A percentile compares a stretch with the other conserved stretches of the same genome.
These are phyloP conservation scores for Sarcophaga peregrina DNA, from an alignment of 1,140 invertebrate species.

Conservation along the genomic window DNA sequence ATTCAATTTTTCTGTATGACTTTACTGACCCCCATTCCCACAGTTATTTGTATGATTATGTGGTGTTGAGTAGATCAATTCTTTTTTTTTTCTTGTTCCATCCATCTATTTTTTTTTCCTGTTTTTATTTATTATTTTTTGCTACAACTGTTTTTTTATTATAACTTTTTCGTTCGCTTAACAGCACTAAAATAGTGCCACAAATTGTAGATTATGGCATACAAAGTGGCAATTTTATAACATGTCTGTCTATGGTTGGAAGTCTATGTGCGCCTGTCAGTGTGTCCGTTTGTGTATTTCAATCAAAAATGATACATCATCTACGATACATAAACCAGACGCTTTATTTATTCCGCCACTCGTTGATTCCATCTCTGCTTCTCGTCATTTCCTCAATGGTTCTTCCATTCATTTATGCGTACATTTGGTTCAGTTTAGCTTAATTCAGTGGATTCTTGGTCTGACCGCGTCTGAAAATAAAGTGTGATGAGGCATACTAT, in stretches of 20 bases:
- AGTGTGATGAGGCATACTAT: not conserved
- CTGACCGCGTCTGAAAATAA: not conserved
- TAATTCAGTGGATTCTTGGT: not conserved
- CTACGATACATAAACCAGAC: slow-evolving; percentile 16
- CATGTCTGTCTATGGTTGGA: too few relatives aligned
- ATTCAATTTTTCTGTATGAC: slow-evolving; percentile 21
- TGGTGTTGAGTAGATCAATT: not conserved
- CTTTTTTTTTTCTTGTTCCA: slow-evolving; percentile 23
- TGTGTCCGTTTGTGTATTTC: not conserved
- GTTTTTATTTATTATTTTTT: not conserved
- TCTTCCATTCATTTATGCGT: slow-evolving; percentile 19
- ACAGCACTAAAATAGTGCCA: not conserved
- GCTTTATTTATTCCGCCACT: slow-evolving; percentile 3
- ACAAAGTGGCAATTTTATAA: slow-evolving; percentile 22
- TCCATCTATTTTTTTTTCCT: not conserved
- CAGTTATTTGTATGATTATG: slow-evolving; percentile 36
- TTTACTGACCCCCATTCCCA: slow-evolving; percentile 40
- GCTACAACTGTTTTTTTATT: slow-evolving; percentile 29
- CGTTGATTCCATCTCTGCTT: not conserved
- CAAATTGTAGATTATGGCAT: slow-evolving; percentile 22
- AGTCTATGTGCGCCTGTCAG: too few relatives aligned
- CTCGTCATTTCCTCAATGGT: not conserved
- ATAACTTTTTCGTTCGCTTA: slow-evolving; percentile 2
- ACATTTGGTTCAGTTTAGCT: not conserved
- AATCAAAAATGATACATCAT: slow-evolving; percentile 25